Base-by-base conservation (phyloP, 2,888 invertebrate genomes). In the Buathra laborator region DNA sequence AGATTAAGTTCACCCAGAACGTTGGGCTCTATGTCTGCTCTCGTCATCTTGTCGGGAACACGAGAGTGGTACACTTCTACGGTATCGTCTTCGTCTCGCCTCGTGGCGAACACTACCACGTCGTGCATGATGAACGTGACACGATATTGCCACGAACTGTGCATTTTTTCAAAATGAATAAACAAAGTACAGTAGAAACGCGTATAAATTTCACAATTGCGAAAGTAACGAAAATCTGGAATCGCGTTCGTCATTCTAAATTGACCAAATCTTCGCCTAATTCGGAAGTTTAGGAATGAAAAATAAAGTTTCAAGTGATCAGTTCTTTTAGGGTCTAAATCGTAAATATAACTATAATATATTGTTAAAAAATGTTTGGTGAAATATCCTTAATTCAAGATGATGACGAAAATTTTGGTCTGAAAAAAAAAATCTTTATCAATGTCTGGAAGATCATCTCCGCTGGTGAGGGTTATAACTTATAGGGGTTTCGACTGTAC, bases 1-100 rank as follows among this genome's bases (percentile, higher is more conserved):
- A 82, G 78, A 80, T 81, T 76, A 71, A 78, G 75, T 75, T 85
- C 68, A 48, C 78, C 9, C 12, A n/a, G 29, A 16, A 5, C 75
- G 16, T 48, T 19, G 56, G 24, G 56, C 32, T 7, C 14, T 32
- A 29, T 37, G 19, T 24, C 19, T 44, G 66, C 46, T 56, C 72
- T 81, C 80, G 67, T 76, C 80, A 76, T 84, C 67, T 24, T 19
- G 43, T 2, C 1, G 14, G 48, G 64, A 46, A 80, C 53, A 29
- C 46, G 44, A 76, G 44, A 76, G 68, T 51, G 51, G 51, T 44
- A 46, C 24, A 29, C n/a, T 71, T 67, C 70, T 37, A 37, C 24
- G 59, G 62, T 48, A n/a, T n/a, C 71, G 76, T 53, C 76, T 48
- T 80, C 37, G 53, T 64, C 53, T 5, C 66, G n/a, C 43, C 19